Base-by-base conservation (phyloP, 2,797 vertebrate genomes). In the Onychomys leucogaster region DNA sequence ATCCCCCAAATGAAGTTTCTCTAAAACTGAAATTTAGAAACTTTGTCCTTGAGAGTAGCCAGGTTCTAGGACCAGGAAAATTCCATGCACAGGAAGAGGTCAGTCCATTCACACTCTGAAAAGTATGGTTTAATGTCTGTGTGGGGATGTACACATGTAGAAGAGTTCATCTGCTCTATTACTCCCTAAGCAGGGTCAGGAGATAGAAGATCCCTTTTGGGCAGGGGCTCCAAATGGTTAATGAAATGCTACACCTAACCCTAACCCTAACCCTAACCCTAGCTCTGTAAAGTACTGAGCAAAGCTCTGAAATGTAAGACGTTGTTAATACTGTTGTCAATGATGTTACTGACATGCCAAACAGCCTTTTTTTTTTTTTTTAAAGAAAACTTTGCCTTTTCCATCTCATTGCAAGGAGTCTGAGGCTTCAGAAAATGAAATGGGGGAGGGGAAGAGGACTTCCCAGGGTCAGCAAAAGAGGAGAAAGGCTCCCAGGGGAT, bases 221-320 rank as follows among this genome's bases (percentile, higher is more conserved):
- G 41, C 11, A 34, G 41, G 41, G 41, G 11, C 49, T 43, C 69
- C n/a, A n/a, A n/a, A 41, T 61, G n/a, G 43, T 82, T 90, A 76
- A 61, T 73, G 34, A 67, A 75, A 92, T 65, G 59, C 59, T 90
- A 90, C 83, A 80, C 27, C 94, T 94, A n/a, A n/a, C n/a, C n/a
- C n/a, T n/a, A n/a, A n/a, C n/a, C n/a, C n/a, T n/a, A n/a, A n/a
- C n/a, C n/a, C n/a, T n/a, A n/a, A n/a, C n/a, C 27, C 94, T 94
- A 84, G 52, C 46, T 95, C 78, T 87, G 86, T 95, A 83, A 89
- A 96, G 37, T 91, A 77, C 92, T 32, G 88, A 92, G 78, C 76
- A 65, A 95, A 91, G 57, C 55, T 59, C 46, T 91, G 63, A 32
- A 32, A 25, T 92, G 92, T 92, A 83, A 94, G 34, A 69, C 61